phyloP scores from a whole-genome alignment of 2,797 vertebrate genomes.

The Toxotes lorentzi region DNA sequence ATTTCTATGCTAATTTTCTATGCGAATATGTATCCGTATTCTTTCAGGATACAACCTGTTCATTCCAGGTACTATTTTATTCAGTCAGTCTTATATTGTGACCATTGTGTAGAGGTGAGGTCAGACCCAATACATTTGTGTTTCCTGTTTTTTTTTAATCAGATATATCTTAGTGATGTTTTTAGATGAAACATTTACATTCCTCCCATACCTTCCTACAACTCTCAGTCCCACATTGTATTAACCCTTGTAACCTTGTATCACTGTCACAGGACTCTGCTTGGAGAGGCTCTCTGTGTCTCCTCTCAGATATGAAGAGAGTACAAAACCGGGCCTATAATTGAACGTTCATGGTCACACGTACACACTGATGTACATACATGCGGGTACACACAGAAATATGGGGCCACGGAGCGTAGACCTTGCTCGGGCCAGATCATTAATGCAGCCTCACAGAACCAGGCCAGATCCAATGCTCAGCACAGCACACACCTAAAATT shows the following conservation, averaged over 20 bases:
- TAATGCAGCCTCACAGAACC: slow-evolving; percentile 73
- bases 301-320: slow-evolving; percentile 26
- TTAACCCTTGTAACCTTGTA: slow-evolving; percentile 66
- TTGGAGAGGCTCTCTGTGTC: slow-evolving; percentile 31
- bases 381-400: slow-evolving; percentile 12
- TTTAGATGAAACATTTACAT: slow-evolving; percentile 58
- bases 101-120: neutral
- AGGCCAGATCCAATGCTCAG: slow-evolving; percentile 10
- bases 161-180: slow-evolving; percentile 39
- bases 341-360: slow-evolving; percentile 23
- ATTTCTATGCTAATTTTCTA: slow-evolving; percentile 61
- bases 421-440: slow-evolving; percentile 45
- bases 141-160: slow-evolving; percentile 32
- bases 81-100: neutral
- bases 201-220: slow-evolving; percentile 32
- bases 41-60: slow-evolving; percentile 38
- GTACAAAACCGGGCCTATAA: slow-evolving; percentile 1
- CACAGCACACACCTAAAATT: slow-evolving; percentile 47
- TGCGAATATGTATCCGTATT: slow-evolving; percentile 20
- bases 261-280: slow-evolving; percentile 33
- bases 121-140: neutral
- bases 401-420: neutral
- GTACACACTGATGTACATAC: slow-evolving; percentile 34
- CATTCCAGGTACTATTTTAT: slow-evolving; percentile 25
- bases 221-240: slow-evolving; percentile 67